These are phyloP conservation scores for Pachyseris speciosa DNA, from an alignment of 64 coral and sea anemone genomes.

Conservation along the genomic window DNA sequence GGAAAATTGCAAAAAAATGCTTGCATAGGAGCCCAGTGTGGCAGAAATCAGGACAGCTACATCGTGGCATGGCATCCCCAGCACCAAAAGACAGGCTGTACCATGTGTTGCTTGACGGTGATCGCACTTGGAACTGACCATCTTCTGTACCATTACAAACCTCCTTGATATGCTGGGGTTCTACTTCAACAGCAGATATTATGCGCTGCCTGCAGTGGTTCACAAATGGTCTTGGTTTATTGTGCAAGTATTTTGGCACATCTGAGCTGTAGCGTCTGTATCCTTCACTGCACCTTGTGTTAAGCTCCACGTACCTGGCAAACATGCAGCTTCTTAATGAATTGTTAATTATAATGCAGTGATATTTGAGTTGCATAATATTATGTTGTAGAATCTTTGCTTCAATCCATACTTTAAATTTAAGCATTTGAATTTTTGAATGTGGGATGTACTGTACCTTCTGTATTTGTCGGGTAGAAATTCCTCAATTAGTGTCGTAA, in stretches of 20 bases:
- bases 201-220: slow-evolving; percentile 65
- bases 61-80: slow-evolving; percentile 57
- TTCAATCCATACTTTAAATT: slow-evolving; percentile 36
- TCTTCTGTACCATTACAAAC: slow-evolving; percentile 4
- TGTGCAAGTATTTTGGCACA: slow-evolving; percentile 56
- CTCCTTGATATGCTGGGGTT: slow-evolving; percentile 29
- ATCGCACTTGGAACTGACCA: slow-evolving; percentile 49
- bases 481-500: slow-evolving; percentile 54
- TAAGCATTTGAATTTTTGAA: slow-evolving; percentile 17
- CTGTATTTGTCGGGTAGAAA: slow-evolving; percentile 62
- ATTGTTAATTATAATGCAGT: slow-evolving; percentile 5
- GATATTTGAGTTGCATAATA: neutral
- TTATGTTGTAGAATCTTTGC: neutral
- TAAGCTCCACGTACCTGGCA: slow-evolving; percentile 67
- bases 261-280: slow-evolving; percentile 56
- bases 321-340: slow-evolving; percentile 20
- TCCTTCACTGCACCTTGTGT: slow-evolving; percentile 54
- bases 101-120: slow-evolving; percentile 39
- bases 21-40: slow-evolving; percentile 45
- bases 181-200: slow-evolving; percentile 33
- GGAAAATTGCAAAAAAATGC: slow-evolving; percentile 78
- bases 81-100: slow-evolving; percentile 70
- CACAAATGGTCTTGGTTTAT: slow-evolving; percentile 61
- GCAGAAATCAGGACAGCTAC: slow-evolving; percentile 61
- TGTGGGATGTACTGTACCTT: slow-evolving; percentile 15